Base-by-base conservation (phyloP, 2,888 invertebrate species). In the Andrena camellia region DNA sequence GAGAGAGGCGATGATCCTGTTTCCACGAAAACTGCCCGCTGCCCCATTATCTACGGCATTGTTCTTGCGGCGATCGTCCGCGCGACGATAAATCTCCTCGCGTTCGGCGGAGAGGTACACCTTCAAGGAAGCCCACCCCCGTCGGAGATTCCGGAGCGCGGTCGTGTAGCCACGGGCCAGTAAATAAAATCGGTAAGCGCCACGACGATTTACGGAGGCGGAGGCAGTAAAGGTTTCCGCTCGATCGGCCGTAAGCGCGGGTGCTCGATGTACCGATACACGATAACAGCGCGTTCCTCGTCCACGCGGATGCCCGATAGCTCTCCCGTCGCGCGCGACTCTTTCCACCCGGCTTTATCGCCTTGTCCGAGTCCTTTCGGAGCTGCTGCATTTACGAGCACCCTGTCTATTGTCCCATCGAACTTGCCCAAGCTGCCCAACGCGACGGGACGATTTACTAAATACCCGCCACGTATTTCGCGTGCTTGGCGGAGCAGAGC, bases 191-290 rank as follows among this genome's bases (percentile, higher is more conserved):
- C 88, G 88, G 87, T 85, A 87, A 89, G 89, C 86, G 86, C 83
- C 85, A 85, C 81, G 86, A 90, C 87, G 90, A 91, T 91, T 91
- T 88, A 90, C 90, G 87, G 77, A 82, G 74, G 84, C 72, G 78
- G 85, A 83, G 83, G 89, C 87, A 88, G 90, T 91, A 89, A 90
- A 90, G 90, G 90, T 92, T 91, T 91, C 91, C 89, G 90, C 90
- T 91, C 92, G 91, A 92, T 91, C 90, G 87, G 83, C 85, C 88
- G 91, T 90, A 87, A 89, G 89, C 89, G 89, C 90, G 90, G 91
- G 83, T 88, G 92, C 89, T 90, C 89, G 90, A 90, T 88, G 90
- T 89, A 90, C 88, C 91, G 91, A 91, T 91, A 90, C 88, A 86
- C 88, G 91, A 91, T 91, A 91, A 88, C 91, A 85, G 84, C 83